Evolutionary conservation across 2,113 vertebrate species (phyloP).

Genomic region (Catagonus wagneri): DNA sequence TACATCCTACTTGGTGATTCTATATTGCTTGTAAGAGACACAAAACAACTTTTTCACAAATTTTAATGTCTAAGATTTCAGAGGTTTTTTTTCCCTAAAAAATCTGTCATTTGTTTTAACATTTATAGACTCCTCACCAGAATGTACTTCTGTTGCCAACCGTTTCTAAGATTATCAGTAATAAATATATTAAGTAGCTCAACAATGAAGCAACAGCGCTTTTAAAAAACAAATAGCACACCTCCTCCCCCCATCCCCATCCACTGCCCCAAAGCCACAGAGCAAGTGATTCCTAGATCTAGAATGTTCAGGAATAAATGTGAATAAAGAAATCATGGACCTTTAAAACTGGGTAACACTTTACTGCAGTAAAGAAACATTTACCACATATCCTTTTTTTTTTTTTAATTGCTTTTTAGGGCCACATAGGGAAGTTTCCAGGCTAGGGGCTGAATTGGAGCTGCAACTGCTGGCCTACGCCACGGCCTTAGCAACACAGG

Average conservation of each 20-base stretch:
- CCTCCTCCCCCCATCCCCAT: too few species aligned
- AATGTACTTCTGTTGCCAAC: background rate
- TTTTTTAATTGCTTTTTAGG: too few species aligned
- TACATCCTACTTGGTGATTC: background rate
- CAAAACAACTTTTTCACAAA: background rate
- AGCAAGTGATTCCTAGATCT: background rate
- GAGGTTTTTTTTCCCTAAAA: background rate
- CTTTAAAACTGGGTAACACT: background rate
- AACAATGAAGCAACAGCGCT: background rate
- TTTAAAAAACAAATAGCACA: background rate
- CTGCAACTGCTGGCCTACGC: too few species aligned
- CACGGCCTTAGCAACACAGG: too few species aligned
- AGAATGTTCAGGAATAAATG: background rate
- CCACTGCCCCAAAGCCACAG: background rate
- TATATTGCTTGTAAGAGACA: conserved; percentile 24
- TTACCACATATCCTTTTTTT: background rate
- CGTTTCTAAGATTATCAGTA: conserved; percentile 14
- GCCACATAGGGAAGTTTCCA: too few species aligned
- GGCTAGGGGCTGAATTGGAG: too few species aligned
- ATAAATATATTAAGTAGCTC: background rate
- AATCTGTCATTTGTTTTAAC: conserved; percentile 2
- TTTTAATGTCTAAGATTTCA: background rate
- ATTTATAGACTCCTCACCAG: background rate
- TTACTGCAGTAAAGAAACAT: background rate
- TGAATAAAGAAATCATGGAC: background rate